Evolutionary conservation across 1,140 invertebrate genomes (phyloP).

Genomic region (Pemphigus obesinymphae): DNA sequence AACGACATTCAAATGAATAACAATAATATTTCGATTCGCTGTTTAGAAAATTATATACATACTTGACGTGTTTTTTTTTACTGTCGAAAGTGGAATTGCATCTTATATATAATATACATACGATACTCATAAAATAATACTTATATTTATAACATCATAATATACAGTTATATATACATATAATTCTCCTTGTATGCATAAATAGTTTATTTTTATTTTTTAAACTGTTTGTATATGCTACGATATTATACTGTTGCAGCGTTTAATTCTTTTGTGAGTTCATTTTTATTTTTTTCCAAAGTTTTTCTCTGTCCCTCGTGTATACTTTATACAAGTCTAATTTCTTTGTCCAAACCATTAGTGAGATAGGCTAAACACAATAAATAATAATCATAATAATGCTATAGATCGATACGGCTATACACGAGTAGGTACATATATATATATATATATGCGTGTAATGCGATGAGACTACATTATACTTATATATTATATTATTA

Average conservation of each 20-base stretch:
- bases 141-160: too few species aligned
- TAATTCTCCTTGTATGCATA: too few species aligned
- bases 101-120: too few species aligned
- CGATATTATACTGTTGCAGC: background rate
- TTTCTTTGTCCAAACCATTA: conserved; percentile 11
- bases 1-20: too few species aligned
- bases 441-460: too few species aligned
- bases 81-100: too few species aligned
- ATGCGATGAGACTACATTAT: background rate
- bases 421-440: background rate
- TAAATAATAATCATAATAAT: conserved; percentile 32
- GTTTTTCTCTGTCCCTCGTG: background rate
- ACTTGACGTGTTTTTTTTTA: too few species aligned
- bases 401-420: conserved; percentile 20
- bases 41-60: too few species aligned
- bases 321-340: conserved; percentile 8
- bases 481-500: background rate
- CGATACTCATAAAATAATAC: too few species aligned
- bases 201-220: too few species aligned
- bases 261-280: background rate
- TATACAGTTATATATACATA: too few species aligned
- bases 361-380: background rate
- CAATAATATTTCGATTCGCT: too few species aligned
- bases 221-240: background rate
- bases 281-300: background rate